Base-by-base conservation (phyloP, 2,888 invertebrate species). In the Hypolimnas misippus region DNA sequence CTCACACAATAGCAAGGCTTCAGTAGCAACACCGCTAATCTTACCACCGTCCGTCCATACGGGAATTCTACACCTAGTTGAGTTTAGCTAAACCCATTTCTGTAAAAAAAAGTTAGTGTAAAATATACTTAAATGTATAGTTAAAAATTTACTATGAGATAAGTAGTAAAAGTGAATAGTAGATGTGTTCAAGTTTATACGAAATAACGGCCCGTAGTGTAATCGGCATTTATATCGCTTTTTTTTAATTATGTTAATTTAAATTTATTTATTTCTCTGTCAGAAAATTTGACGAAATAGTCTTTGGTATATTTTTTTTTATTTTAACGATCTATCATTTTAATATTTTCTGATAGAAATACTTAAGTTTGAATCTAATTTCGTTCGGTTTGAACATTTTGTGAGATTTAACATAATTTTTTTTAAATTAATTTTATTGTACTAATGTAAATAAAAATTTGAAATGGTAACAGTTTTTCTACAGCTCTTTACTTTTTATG, bases 21-120 rank as follows among this genome's bases (percentile, higher is more conserved):
- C 59, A 57, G 70, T 76, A 73, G 76, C 71, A 73, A 72, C 76
- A 79, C 75, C 73, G 74, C 77, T 84, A 85, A 79, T 75, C 81
- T 78, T 83, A 78, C 64, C 62, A 68, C 81, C 89, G 89, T 89
- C 89, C 89, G 89, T 89, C 89, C 89, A 89, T 78, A 80, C 88
- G 87, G 89, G 84, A 82, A 80, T 78, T 79, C 76, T 80, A 77
- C 75, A 75, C 75, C 75, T 81, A 78, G 77, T 81, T 80, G 74
- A 76, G 74, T 81, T 80, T 79, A 73, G 70, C 74, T 70, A 74
- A 75, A 75, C 73, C 74, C 74, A 76, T 72, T 69, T 73, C 72
- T 81, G 72, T 79, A 75, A 82, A 83, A 78, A 81, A 76, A 59
- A n/a, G n/a, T 59, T 81, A 80, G 76, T 78, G 74, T 82, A 81